Percentiles rank a stretch among this genome's conserved stretches.
Conservation (phyloP, 2,797 vertebrate species). For the Pteropus rufus region DNA sequence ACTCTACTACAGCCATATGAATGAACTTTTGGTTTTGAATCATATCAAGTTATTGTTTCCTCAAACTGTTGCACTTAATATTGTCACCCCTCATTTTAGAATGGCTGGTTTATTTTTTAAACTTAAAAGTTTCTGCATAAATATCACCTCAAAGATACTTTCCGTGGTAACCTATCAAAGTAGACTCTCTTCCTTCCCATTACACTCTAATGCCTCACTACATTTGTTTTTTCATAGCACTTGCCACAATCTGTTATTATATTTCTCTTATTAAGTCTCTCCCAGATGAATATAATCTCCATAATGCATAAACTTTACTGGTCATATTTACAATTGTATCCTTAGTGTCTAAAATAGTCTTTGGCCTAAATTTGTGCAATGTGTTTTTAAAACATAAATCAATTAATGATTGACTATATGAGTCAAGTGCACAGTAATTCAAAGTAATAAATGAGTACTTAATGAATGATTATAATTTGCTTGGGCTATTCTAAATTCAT, state of each 20-base stretch:
- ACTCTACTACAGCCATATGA: background rate
- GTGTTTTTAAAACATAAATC: background rate
- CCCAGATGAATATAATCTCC: background rate
- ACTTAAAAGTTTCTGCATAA: background rate
- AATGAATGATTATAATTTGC: background rate
- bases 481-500: background rate
- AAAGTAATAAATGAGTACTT: background rate
- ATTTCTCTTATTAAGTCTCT: background rate
- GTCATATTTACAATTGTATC: background rate
- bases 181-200: background rate
- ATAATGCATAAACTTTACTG: background rate
- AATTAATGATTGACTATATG: background rate
- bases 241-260: background rate
- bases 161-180: background rate
- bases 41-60: background rate
- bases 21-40: background rate
- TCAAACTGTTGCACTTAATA: background rate
- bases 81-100: background rate
- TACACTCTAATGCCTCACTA: background rate
- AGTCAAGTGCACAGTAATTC: background rate
- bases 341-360: background rate
- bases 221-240: background rate
- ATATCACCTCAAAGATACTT: background rate
- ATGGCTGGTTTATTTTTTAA: background rate
- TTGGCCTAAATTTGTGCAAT: background rate